phyloP scores from a whole-genome alignment of 2,797 vertebrate species.

The Thamnophis elegans region DNA sequence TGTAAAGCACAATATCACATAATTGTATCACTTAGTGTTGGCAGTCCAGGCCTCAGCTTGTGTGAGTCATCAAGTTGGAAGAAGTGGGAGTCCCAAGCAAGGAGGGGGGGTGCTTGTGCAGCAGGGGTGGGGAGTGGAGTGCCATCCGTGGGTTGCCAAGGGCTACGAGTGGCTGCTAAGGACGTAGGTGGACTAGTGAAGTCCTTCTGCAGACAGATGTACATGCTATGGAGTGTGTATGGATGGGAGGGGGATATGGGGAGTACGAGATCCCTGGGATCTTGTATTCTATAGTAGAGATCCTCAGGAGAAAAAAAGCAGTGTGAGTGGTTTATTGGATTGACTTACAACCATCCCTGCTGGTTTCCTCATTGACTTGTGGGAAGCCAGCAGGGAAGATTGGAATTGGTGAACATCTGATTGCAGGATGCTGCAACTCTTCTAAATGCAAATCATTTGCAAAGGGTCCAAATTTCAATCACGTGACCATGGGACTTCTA shows the following conservation, averaged over 20 bases:
- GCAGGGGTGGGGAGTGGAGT: background rate
- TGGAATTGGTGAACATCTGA: background rate
- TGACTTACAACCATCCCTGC: background rate
- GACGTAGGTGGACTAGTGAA: background rate
- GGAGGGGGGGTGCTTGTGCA: background rate
- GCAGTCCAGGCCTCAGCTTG: background rate
- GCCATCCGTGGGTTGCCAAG: background rate
- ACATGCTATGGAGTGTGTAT: background rate
- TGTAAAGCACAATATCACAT: background rate
- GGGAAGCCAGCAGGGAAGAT: background rate
- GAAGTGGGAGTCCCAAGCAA: background rate
- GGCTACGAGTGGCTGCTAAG: background rate
- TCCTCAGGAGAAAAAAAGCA: background rate
- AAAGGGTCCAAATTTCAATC: background rate
- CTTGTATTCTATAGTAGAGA: background rate
- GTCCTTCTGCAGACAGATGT: background rate
- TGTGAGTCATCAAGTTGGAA: background rate
- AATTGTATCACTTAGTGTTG: background rate
- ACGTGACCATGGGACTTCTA: background rate
- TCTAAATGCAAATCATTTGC: background rate
- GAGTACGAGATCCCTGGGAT: background rate
- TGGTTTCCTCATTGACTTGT: background rate
- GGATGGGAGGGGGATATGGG: background rate
- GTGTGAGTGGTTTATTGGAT: background rate
- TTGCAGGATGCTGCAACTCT: background rate